phyloP scores from a whole-genome alignment of 92 coral and sea anemone genomes.

The Porites evermanni region DNA sequence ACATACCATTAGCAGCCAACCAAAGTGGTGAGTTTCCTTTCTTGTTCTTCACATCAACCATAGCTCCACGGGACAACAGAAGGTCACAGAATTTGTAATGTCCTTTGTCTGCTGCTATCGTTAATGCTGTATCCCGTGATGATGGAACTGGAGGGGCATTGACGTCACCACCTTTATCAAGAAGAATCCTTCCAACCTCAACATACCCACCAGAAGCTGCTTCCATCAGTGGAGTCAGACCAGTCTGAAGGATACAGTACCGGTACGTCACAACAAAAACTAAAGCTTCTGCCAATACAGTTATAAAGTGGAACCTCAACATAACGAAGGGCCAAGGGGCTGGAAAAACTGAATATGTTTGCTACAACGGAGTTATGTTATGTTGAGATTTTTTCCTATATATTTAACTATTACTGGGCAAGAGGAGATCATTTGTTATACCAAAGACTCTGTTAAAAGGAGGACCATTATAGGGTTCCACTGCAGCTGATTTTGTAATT shows the following conservation, averaged over 20 bases:
- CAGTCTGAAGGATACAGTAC: constrained; percentile 70
- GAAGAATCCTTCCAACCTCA: constrained; percentile 95
- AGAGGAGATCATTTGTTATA: no score
- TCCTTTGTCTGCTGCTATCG: constrained; percentile 98
- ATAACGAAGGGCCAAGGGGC: no score
- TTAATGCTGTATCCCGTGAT: constrained; percentile 95
- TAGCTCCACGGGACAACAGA: constrained; percentile 94
- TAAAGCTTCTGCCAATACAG: no score
- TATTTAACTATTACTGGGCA: no score
- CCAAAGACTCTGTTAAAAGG: no score
- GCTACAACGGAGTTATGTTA: no score
- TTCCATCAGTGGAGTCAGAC: constrained; percentile 97
- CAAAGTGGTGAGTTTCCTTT: constrained; percentile 97
- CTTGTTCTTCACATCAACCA: constrained; percentile 98
- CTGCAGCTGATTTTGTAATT: no score
- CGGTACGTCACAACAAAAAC: background rate
- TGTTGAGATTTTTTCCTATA: no score
- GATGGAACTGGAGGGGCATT: constrained; percentile 99
- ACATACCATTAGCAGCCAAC: constrained; percentile 95
- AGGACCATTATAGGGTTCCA: no score
- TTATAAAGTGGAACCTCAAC: no score
- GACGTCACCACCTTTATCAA: constrained; percentile 97
- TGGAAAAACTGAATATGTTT: no score
- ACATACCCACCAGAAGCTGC: constrained; percentile 99
- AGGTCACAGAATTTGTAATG: constrained; percentile 98